Percentiles rank a stretch among this genome's conserved stretches.
Evolutionary conservation across 2,888 invertebrate genomes (phyloP).

Genomic region (Acholoe squamosa): DNA sequence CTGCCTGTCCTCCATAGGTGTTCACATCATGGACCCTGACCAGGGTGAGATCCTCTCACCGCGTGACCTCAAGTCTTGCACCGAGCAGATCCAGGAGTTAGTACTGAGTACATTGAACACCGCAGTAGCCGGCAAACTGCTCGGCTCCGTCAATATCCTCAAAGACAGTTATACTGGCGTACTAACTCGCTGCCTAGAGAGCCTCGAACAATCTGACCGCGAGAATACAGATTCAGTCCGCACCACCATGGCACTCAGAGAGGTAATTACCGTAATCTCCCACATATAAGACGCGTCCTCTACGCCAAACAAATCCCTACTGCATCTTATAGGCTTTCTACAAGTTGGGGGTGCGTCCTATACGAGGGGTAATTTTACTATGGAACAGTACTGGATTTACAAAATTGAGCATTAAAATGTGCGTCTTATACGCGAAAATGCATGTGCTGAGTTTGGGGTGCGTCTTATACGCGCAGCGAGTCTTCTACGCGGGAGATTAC

Average conservation of each 20-base stretch:
- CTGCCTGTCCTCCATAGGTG: slow-evolving; percentile 74
- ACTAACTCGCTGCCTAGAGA: slow-evolving; percentile 89
- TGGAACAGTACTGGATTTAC: no score
- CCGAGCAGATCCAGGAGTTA: slow-evolving; percentile 88
- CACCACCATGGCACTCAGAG: slow-evolving; percentile 90
- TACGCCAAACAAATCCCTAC: no score
- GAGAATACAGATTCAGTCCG: slow-evolving; percentile 80
- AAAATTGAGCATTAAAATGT: no score
- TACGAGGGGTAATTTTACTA: no score
- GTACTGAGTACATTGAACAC: slow-evolving; percentile 90
- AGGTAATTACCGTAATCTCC: no score
- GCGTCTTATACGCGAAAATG: no score
- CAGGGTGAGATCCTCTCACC: slow-evolving; percentile 78
- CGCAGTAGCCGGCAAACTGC: slow-evolving; percentile 90
- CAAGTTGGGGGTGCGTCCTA: no score
- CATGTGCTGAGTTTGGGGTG: no score
- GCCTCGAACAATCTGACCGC: slow-evolving; percentile 85
- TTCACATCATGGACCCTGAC: slow-evolving; percentile 77
- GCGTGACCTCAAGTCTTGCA: slow-evolving; percentile 85
- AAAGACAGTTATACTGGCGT: slow-evolving; percentile 92
- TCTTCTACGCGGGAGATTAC: no score
- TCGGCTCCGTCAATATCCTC: slow-evolving; percentile 91
- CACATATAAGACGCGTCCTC: no score
- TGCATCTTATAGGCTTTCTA: no score
- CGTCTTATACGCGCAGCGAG: no score